These are phyloP conservation scores for Parauchenoglanis ngamensis DNA, from an alignment of 2,797 vertebrate species.

Conservation along the genomic window DNA sequence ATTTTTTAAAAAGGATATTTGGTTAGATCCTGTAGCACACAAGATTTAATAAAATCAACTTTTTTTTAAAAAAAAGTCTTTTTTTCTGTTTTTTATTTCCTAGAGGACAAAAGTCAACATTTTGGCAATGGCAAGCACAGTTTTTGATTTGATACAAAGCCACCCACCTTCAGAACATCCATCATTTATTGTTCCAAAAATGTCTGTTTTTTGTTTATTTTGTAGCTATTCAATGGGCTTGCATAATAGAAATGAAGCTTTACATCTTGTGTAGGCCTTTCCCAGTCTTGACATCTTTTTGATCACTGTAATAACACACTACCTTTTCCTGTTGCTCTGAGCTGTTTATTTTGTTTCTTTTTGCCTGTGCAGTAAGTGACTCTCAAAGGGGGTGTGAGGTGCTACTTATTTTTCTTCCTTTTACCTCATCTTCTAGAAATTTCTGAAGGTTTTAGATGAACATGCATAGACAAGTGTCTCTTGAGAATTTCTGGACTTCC, in stretches of 20 bases:
- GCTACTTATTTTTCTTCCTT: background rate
- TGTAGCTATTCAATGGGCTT: slow-evolving; percentile 69
- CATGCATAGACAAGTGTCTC: background rate
- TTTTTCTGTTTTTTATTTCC: background rate
- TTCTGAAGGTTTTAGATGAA: background rate
- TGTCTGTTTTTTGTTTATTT: slow-evolving; percentile 76
- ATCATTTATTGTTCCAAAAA: slow-evolving; percentile 69
- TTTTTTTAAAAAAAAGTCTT: too few species aligned
- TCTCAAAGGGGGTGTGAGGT: slow-evolving; percentile 24
- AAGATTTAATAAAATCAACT: background rate
- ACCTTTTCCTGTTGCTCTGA: slow-evolving; percentile 56
- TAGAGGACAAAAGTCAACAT: slow-evolving; percentile 19
- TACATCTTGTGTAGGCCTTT: slow-evolving; percentile 47
- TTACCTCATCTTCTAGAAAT: background rate
- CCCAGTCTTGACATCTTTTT: slow-evolving; percentile 39
- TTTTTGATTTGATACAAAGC: slow-evolving; percentile 72
- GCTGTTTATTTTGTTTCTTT: slow-evolving; percentile 66
- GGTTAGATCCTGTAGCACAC: background rate
- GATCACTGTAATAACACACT: slow-evolving; percentile 6
- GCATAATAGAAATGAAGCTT: slow-evolving; percentile 54
- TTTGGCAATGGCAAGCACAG: slow-evolving; percentile 46
- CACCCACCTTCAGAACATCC: slow-evolving; percentile 56
- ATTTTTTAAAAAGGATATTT: background rate
- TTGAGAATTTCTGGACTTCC: background rate
- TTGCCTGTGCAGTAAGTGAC: slow-evolving; percentile 46